Evolutionary conservation across 2,888 invertebrate genomes (phyloP).

Genomic region (Magallana nippona): DNA sequence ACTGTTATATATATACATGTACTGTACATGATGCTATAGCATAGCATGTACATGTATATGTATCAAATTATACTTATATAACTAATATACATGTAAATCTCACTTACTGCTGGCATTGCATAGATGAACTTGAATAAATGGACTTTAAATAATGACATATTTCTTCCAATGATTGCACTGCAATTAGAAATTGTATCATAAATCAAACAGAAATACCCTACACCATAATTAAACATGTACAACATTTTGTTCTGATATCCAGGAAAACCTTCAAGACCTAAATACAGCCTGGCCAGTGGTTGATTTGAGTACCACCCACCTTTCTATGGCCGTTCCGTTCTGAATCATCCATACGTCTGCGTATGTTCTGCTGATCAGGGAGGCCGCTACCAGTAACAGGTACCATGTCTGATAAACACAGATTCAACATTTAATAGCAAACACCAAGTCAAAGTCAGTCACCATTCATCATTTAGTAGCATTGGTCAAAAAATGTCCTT

Average conservation of each 20-base stretch:
- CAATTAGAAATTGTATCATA: slow-evolving; percentile 74
- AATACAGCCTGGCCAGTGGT: neutral
- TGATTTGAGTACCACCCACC: slow-evolving; percentile 80
- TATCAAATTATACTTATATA: neutral
- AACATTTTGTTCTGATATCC: too few relatives aligned
- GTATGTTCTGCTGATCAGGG: slow-evolving; percentile 92
- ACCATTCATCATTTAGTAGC: too few relatives aligned
- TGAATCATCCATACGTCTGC: slow-evolving; percentile 99
- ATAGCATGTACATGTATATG: neutral
- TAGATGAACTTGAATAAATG: slow-evolving; percentile 89
- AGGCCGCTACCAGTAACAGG: slow-evolving; percentile 83
- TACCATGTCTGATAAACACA: slow-evolving; percentile 74
- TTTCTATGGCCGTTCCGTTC: slow-evolving; percentile 95
- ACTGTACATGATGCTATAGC: neutral
- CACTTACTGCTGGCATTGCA: slow-evolving; percentile 91
- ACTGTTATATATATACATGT: too few relatives aligned
- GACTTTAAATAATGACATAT: slow-evolving; percentile 87
- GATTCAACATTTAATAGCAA: too few relatives aligned
- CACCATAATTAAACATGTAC: too few relatives aligned
- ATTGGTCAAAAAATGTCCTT: too few relatives aligned
- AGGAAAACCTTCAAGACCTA: too few relatives aligned
- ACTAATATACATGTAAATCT: neutral
- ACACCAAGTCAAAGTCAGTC: too few relatives aligned
- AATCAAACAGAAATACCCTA: too few relatives aligned
- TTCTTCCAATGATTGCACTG: slow-evolving; percentile 95